Evolutionary conservation across 2,888 invertebrate species (phyloP), one percentile per base, ranked within the genome.

Genomic region (Busseola fusca): DNA sequence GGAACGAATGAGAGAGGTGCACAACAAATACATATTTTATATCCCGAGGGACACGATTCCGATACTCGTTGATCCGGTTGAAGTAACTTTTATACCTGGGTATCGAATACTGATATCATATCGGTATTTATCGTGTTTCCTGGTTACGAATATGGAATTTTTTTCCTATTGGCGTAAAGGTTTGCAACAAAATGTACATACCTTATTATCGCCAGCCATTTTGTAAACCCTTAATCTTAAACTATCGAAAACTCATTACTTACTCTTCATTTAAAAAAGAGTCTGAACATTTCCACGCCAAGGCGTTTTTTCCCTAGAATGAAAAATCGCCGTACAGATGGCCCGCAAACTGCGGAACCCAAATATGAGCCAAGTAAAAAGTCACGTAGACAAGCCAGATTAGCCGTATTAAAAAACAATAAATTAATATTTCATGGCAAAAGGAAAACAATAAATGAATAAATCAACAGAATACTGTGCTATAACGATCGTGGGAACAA

Each of bases 21-120:
- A 81, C 64, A 57, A 81, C 64, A 57, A 70, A 80, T 80, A 68
- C 74, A 83, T 83, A 56, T 27, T 56, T 68, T 57, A 80, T 74
- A 54, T 69, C 80, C 68, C 81, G 0, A 10, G 64, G 64, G 83
- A 74, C 27, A 0, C 7, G 37, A 52, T 45, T n/a, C 25, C 69
- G 48, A 82, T 82, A 30, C 25, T 21, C 58, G 63, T 72, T 64
- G 66, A 67, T 56, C 37, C 45, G 21, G 50, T 18, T 77, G 58
- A 66, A 70, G 77, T n/a, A 50, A n/a, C 48, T 50, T n/a, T 10
- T 12, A 12, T 50, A 4, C 48, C 48, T 12, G 48, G 10, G n/a
- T 3, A 50, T 50, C 21, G 48, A 50, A 50, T 50, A n/a, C 48
- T 50, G 48, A 50, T 50, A n/a, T 50, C n/a, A 50, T n/a, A n/a